Conservation (phyloP, 2,113 vertebrate genomes). For the Hemibagrus wyckioides region DNA sequence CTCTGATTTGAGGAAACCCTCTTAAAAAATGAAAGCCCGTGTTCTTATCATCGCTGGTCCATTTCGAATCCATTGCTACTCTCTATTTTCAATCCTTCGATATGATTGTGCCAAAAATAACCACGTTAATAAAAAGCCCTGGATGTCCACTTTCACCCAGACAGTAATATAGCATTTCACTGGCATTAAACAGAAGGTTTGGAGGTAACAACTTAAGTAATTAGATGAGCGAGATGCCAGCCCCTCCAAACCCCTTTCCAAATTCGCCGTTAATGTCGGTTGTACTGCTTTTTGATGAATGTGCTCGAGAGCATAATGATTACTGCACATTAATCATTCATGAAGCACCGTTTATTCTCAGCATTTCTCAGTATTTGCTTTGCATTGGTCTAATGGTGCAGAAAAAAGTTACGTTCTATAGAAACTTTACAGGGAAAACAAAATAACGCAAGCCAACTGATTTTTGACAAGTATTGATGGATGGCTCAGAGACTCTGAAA, state of each 20-base stretch:
- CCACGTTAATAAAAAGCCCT: not conserved
- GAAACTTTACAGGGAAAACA: not conserved
- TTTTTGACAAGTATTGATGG: constrained; percentile 5
- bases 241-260: not conserved
- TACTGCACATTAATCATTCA: constrained; percentile 25
- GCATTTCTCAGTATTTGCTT: not conserved
- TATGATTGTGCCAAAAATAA: not conserved
- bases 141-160: not conserved
- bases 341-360: constrained; percentile 9
- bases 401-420: not conserved
- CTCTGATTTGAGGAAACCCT: too few relatives aligned
- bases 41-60: too few relatives aligned
- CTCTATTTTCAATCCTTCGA: not conserved
- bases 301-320: not conserved
- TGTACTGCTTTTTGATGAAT: constrained; percentile 10
- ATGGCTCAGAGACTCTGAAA: not conserved
- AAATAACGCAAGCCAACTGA: not conserved
- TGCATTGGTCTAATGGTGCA: not conserved
- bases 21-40: too few relatives aligned
- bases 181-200: not conserved
- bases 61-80: too few relatives aligned
- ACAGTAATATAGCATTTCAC: not conserved
- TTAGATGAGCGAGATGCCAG: not conserved
- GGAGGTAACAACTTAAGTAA: not conserved
- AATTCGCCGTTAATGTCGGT: not conserved